These are phyloP conservation scores for Poeciliopsis retropinna DNA, from an alignment of 2,113 vertebrate species.

Conservation along the genomic window DNA sequence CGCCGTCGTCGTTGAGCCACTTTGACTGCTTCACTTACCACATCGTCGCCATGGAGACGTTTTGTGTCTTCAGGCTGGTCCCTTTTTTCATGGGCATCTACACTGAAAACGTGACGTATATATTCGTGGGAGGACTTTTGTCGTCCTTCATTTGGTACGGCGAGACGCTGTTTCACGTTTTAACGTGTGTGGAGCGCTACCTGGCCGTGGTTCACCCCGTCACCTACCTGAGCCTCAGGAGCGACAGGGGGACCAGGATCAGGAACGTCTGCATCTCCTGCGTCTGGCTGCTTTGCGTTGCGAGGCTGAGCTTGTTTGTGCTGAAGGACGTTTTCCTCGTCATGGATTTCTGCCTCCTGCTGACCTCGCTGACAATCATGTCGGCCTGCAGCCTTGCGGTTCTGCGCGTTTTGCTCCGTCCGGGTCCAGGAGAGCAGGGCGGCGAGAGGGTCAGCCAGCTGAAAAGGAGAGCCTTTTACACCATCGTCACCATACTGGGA, in stretches of 20 bases:
- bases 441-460: background rate
- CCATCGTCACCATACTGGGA: background rate
- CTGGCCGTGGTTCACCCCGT: background rate
- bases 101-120: background rate
- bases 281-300: slow-evolving; percentile 2
- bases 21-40: background rate
- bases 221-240: slow-evolving; percentile 5
- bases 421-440: slow-evolving; percentile 2
- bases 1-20: background rate
- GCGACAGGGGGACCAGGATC: background rate
- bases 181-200: slow-evolving; percentile 16
- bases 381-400: slow-evolving; percentile 9
- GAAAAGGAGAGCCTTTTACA: background rate
- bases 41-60: background rate
- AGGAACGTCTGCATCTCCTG: slow-evolving; percentile 3
- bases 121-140: fast-evolving
- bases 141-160: slow-evolving; percentile 1
- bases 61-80: background rate
- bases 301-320: background rate
- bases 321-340: background rate
- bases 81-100: background rate
- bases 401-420: slow-evolving; percentile 1
- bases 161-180: background rate
- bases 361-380: background rate
- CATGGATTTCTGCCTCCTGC: background rate